Conservation (phyloP, 2,888 invertebrate species). For the Protodeltote pygarga region DNA sequence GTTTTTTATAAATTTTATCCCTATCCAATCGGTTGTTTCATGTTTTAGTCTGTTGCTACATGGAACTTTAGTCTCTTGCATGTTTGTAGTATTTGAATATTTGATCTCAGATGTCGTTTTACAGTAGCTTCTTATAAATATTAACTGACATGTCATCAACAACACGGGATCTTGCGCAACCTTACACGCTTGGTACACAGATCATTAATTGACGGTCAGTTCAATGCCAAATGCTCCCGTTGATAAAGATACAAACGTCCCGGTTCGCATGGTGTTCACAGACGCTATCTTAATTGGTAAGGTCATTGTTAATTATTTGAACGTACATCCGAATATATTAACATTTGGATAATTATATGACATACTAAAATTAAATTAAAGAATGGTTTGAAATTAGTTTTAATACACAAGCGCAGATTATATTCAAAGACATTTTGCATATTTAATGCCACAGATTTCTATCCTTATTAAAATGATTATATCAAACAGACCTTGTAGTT, state of each 20-base stretch:
- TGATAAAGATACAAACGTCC: constrained; percentile 45
- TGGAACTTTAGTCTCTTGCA: too few relatives aligned
- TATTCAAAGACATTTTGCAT: too few relatives aligned
- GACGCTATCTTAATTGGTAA: constrained; percentile 35
- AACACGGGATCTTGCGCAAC: constrained; percentile 31
- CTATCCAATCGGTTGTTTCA: too few relatives aligned
- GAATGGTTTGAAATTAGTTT: too few relatives aligned
- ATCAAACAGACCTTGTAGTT: constrained; percentile 8
- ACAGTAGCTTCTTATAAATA: constrained; percentile 1
- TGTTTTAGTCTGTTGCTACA: too few relatives aligned
- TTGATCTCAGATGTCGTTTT: too few relatives aligned
- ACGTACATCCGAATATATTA: constrained; percentile 7
- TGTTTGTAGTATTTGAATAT: too few relatives aligned
- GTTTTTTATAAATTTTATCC: too few relatives aligned
- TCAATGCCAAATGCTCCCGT: constrained; percentile 57
- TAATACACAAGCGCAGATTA: too few relatives aligned
- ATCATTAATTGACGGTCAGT: constrained; percentile 47
- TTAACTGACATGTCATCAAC: constrained; percentile 1
- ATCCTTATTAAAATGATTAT: constrained; percentile 5
- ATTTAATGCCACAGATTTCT: too few relatives aligned
- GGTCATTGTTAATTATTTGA: constrained; percentile 38
- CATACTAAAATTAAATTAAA: too few relatives aligned
- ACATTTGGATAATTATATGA: too few relatives aligned
- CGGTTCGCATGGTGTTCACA: constrained; percentile 38
- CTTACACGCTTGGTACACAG: constrained; percentile 17